These are phyloP conservation scores for Cinclus mexicanus DNA, from an alignment of 2,113 vertebrate species.

Conservation along the genomic window DNA sequence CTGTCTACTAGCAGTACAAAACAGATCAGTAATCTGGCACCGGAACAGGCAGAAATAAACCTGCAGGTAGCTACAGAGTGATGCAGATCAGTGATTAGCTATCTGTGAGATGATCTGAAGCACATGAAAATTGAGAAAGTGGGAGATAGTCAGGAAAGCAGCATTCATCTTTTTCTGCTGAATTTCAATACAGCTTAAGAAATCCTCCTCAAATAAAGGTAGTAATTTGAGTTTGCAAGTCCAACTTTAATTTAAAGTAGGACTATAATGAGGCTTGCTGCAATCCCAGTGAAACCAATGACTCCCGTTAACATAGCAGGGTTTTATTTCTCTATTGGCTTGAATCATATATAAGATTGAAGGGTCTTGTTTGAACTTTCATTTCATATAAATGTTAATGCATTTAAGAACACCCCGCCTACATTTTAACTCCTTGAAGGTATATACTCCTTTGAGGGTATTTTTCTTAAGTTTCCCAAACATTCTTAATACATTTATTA, in stretches of 20 bases:
- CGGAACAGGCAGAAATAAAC: not conserved
- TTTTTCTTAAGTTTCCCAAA: not conserved
- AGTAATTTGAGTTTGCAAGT: not conserved
- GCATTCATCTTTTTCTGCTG: not conserved
- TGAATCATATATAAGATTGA: not conserved
- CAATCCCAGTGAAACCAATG: not conserved
- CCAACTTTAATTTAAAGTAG: constrained; percentile 9
- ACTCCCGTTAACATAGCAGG: not conserved
- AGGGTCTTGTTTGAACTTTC: not conserved
- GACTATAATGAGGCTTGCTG: not conserved
- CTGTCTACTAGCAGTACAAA: not conserved
- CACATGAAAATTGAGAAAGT: not conserved
- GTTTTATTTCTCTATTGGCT: not conserved
- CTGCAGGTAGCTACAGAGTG: not conserved
- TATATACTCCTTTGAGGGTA: not conserved
- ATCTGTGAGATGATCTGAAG: not conserved
- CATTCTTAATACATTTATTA: not conserved
- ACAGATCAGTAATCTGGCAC: not conserved
- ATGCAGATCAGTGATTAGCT: not conserved
- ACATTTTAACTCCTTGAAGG: not conserved
- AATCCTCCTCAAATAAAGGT: not conserved
- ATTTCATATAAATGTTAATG: not conserved
- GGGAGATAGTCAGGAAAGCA: not conserved
- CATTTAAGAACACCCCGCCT: not conserved
- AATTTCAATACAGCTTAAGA: not conserved